Base-by-base conservation (phyloP, 2,888 invertebrate genomes). In the Drosophila kanekoi region DNA sequence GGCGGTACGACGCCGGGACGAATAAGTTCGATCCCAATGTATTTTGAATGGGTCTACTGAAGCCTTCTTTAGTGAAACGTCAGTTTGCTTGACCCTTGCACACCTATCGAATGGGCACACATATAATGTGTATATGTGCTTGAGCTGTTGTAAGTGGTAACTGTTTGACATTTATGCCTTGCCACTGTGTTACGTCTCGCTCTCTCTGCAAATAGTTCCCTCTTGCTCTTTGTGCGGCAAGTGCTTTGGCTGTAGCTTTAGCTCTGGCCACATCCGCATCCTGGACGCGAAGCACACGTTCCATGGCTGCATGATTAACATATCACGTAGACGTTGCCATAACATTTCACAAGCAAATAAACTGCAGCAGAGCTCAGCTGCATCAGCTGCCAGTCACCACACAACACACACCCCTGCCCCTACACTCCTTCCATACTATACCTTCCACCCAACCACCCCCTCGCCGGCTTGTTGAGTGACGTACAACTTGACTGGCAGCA, bases 311-410 rank as follows among this genome's bases (percentile, higher is more conserved):
- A 86, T 90, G 91, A 91, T 91, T 91, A 91, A 91, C 91, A 91
- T 91, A 91, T 91, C 91, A 91, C 90, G 90, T 90, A 62, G 77
- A 80, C 77, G 75, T 85, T 77, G 77, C 81, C 77, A 83, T 64
- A 79, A 77, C 78, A 74, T 84, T 82, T 79, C 80, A 77, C 78
- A 84, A 78, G 58, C 75, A 72, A 72, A 72, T 67, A 75, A 68
- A 75, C 76, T 67, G 74, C 74, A 68, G 54, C 76, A 56, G 57
- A 65, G 65, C 72, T 69, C 58, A 76, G 69, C 58, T 61, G 62
- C 57, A 61, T 8, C 63, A 64, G 68, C 35, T 69, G 67, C 59
- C 58, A 58, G 28, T 33, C 14, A 33, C 28, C 8, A 28, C 28
- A 28, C 28, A 28, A 18, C 71, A 3, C 38, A 13, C 10, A 3